Evolutionary conservation across 2,888 invertebrate genomes (phyloP), one percentile per base, ranked within the genome.

Genomic region (Sesamia inferens): DNA sequence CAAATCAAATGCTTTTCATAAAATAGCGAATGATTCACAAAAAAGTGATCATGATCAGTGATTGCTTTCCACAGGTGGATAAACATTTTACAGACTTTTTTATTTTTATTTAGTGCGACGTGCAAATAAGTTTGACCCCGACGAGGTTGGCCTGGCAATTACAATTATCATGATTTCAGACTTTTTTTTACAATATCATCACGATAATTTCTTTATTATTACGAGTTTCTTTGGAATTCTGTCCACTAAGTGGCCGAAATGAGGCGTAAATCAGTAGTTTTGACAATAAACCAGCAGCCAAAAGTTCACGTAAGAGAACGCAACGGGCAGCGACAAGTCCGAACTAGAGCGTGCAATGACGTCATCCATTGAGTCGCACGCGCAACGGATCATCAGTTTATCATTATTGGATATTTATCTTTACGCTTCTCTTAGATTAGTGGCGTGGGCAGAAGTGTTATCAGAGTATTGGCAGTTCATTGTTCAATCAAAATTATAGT

Each of bases 271-370:
- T 71, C 59, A 66, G 67, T 63, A 69, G 58, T 79, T 83, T 76
- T 83, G 83, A 83, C 76, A 76, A 57, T 57, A 76, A 76, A 71
- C 31, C 24, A 67, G 68, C 67, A 69, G 83, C 76, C 80, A 82
- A 76, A 68, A 76, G 62, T 78, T 71, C 76, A 82, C 76, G 67
- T 81, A 78, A 82, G 78, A 84, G 71, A 76, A 73, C 76, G 74
- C 72, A 81, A 85, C 85, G 81, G 77, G 86, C 82, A 86, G 58
- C 79, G 83, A 85, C 85, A 86, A 75, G 85, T 85, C 79, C 64
- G 83, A 85, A 85, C 85, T 85, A 85, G 85, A 85, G 85, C 85
- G 86, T 85, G 83, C 68, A 70, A 86, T 85, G 86, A 85, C 85
- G 85, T 85, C 86, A 85, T 14, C 82, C 83, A 85, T 85, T 85